Evolutionary conservation across 2,797 vertebrate genomes (phyloP), one percentile per base, ranked within the genome.

Genomic region (Arrhamphus sclerolepis): DNA sequence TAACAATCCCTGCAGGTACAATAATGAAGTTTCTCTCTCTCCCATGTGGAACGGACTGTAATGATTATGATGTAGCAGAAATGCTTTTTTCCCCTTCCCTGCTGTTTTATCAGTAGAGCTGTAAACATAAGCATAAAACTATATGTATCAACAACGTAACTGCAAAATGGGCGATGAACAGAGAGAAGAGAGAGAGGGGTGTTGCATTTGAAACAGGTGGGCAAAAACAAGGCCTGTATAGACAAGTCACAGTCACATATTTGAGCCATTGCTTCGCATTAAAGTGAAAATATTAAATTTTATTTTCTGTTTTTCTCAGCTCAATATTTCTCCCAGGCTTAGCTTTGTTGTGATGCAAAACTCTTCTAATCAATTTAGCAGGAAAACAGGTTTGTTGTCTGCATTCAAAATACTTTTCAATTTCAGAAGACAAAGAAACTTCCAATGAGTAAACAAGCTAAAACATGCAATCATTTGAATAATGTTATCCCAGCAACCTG

Each of bases 1-100:
- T 82, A 88, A 89, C 78, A 80, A 78, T 81, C 82, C 88, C 84
- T 78, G 82, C 81, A 85, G 87, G 87, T 84, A 72, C 68, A 74
- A 78, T 87, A 87, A 89, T 90, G 81, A 89, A 89, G 89, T 86
- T 82, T 67, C 72, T 78, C 68, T 78, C 68, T 80, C 64, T 69
- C 76, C 85, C 81, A 67, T 84, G 80, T 84, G 81, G 78, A 88
- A 83, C 80, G 80, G 71, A 81, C 84, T 48, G 53, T 82, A 81
- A 87, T 88, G 85, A 89, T 86, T 85, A 87, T 83, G 81, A 88
- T 86, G 71, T 82, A 80, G 79, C 83, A 80, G 72, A 80, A 87
- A 80, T 62, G 48, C 68, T 42, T 29, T 14, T 6, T 1, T 21
- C 4, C 11, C 14, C 0, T 16, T 47, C n/a, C 31, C 62, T 74